These are phyloP conservation scores for Chironomus tepperi DNA, from an alignment of 1,140 invertebrate species.

Conservation along the genomic window DNA sequence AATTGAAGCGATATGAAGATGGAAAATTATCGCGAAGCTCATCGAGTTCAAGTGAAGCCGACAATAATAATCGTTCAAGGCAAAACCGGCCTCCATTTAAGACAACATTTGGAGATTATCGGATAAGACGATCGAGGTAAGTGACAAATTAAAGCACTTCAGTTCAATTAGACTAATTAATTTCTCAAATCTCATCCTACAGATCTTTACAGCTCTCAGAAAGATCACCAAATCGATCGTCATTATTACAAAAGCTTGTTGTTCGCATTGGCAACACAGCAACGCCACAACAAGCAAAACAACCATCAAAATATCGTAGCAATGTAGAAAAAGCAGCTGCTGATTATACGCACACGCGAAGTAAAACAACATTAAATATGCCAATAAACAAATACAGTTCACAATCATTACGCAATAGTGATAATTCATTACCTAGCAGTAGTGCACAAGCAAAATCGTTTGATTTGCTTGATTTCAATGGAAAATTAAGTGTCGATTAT, in stretches of 20 bases:
- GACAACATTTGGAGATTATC: conserved; percentile 35
- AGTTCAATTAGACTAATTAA: neutral
- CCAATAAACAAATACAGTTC: conserved; percentile 25
- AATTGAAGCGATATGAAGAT: conserved; percentile 33
- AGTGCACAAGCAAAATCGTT: conserved; percentile 17
- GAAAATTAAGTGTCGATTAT: conserved; percentile 31
- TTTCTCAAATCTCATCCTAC: conserved; percentile 23
- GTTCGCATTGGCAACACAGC: conserved; percentile 30
- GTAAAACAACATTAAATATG: conserved; percentile 9
- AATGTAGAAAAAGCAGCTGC: conserved; percentile 26
- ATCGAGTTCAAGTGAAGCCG: conserved; percentile 38
- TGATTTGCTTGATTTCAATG: conserved; percentile 29
- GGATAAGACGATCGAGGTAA: conserved; percentile 38
- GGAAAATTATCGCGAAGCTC: conserved; percentile 37
- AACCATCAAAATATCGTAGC: neutral
- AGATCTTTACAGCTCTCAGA: conserved; percentile 39
- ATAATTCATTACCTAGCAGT: conserved; percentile 30
- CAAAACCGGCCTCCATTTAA: conserved; percentile 23
- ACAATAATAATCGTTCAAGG: conserved; percentile 27
- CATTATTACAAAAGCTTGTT: conserved; percentile 31
- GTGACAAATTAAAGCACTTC: neutral
- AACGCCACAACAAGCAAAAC: neutral
- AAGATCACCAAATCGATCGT: conserved; percentile 36
- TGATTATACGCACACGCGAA: conserved; percentile 29
- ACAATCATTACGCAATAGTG: conserved; percentile 22